Evolutionary conservation across 2,888 invertebrate genomes (phyloP).

Genomic region (Pristionchus fissidentatus): DNA sequence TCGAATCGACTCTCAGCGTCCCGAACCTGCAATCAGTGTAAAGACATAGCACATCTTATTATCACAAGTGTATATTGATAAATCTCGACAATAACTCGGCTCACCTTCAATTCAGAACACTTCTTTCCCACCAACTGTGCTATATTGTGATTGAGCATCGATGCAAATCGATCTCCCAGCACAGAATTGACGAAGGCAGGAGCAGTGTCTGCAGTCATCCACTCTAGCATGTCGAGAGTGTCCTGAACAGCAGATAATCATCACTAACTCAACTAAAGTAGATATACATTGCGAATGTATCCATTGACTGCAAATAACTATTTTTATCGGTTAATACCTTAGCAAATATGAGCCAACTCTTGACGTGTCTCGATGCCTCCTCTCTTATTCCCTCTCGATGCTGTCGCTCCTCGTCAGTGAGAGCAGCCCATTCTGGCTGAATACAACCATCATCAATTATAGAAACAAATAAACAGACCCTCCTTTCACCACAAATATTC

Average conservation of each 20-base stretch:
- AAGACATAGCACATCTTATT: background rate
- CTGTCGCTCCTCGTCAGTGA: constrained; percentile 62
- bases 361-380: constrained; percentile 76
- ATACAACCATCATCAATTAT: constrained; percentile 56
- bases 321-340: constrained; percentile 50
- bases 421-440: constrained; percentile 71
- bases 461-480: too few species aligned
- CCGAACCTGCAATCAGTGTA: constrained; percentile 74
- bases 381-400: constrained; percentile 59
- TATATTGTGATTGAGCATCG: constrained; percentile 98
- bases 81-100: background rate
- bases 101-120: constrained; percentile 69
- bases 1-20: constrained; percentile 91
- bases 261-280: constrained; percentile 79
- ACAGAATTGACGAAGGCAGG: constrained; percentile 91
- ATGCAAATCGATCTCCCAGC: constrained; percentile 92
- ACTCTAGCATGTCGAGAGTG: constrained; percentile 98
- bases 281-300: background rate
- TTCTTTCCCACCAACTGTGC: constrained; percentile 86
- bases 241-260: constrained; percentile 78
- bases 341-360: constrained; percentile 78
- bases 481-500: too few species aligned
- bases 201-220: constrained; percentile 90
- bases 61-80: too few species aligned
- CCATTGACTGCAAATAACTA: too few species aligned